Base-by-base conservation (phyloP, 2,797 vertebrate genomes). In the Todus mexicanus region DNA sequence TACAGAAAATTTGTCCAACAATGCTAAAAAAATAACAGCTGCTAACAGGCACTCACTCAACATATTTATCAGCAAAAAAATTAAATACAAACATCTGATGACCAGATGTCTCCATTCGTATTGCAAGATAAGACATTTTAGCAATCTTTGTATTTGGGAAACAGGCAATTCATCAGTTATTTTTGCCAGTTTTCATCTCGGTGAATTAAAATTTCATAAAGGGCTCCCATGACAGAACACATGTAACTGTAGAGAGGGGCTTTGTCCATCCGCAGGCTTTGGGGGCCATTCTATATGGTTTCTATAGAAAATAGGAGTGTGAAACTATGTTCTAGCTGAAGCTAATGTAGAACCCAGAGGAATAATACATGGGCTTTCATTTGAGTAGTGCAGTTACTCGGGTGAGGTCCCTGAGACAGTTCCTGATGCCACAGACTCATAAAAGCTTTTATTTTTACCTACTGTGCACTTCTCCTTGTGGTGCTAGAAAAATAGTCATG, bases 51-150 rank as follows among this genome's bases (percentile, higher is more conserved):
- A 68, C 1, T 3, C 13, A 31, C 37, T 79, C 48, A 60, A 26
- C 26, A 15, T 0, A 1, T 84, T 90, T 84, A 76, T 90, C 71
- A 94, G 83, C 45, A 79, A 53, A 56, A 73, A 88, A 76, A 57
- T 66, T 68, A 48, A 84, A 87, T 53, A 26, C 0, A 14, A 72
- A 23, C 78, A 87, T 17, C 19, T 90, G 83, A 71, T 90, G 57
- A 20, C 74, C 95, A 92, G 80, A 82, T 92, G 80, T 88, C 85
- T 91, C 68, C 59, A 78, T 86, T 85, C 0, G 1, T 21, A 53
- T 4, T 83, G 84, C 72, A 69, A 65, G 66, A 78, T 31, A 60
- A 83, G 74, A 15, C n/a, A 38, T 72, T 68, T 56, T 12, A 37
- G 11, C 50, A 65, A 3, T 66, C 54, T 75, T 48, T 86, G 50